Evolutionary conservation across 35 echinoderm and acorn worm species (phyloP).

Genomic region (Lytechinus pictus): DNA sequence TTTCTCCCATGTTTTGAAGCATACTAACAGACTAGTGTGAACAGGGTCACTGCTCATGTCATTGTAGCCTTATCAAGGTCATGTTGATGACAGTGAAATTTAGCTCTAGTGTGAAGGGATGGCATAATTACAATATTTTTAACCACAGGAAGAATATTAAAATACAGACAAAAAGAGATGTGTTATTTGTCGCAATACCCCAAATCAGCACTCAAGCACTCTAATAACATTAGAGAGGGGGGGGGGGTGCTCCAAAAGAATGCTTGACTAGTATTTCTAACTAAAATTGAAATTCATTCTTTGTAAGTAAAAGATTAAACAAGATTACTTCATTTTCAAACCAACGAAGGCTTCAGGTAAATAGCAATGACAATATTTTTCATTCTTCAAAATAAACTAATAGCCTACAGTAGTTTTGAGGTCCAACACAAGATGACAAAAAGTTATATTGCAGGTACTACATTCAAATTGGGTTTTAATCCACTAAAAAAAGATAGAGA

Average conservation of each 20-base stretch:
- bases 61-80: neutral
- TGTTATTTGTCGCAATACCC: neutral
- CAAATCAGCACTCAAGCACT: neutral
- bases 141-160: neutral
- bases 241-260: neutral
- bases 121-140: constrained; percentile 1
- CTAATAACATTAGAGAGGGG: neutral
- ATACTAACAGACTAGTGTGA: neutral
- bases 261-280: no score
- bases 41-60: neutral
- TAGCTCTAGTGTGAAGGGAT: neutral
- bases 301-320: no score
- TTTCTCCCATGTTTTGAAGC: neutral
- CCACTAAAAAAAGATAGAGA: neutral
- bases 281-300: no score
- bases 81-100: constrained; percentile 3
- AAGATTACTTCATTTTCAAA: no score
- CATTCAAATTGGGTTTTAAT: no score
- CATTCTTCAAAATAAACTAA: no score
- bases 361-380: no score
- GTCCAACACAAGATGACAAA: no score
- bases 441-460: no score
- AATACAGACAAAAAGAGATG: neutral
- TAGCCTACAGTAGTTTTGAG: no score
- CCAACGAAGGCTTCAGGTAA: no score